Base-by-base conservation (phyloP, 2,888 invertebrate genomes). In the Sepiola atlantica region DNA sequence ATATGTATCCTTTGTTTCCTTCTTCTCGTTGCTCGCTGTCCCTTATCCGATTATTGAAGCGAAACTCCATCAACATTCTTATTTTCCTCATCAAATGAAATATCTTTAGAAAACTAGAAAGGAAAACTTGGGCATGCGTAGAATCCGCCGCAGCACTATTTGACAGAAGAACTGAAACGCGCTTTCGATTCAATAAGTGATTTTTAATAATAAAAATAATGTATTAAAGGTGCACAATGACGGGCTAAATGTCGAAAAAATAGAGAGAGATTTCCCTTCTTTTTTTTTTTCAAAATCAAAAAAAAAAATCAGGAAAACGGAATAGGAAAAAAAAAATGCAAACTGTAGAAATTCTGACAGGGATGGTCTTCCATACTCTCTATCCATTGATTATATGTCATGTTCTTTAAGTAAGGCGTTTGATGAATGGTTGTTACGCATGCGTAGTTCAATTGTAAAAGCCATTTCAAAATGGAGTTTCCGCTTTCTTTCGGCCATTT, bases 161-260 rank as follows among this genome's bases (percentile, higher is more conserved):
- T 77, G 77, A 77, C 77, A 77, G 77, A 77, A n/a, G n/a, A 77
- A 77, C n/a, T 77, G 77, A 77, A 77, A 77, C 77, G 18, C 77
- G 21, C 77, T 77, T 32, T 32, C n/a, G n/a, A 77, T n/a, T 77
- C 77, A 77, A 77, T 77, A 77, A 77, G 77, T 14, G 77, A 16
- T 77, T 77, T 77, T 77, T 45, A 45, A 45, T 45, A n/a, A 77
- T 77, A 77, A 77, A n/a, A 77, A 77, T 77, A 77, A 77, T 77
- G 77, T 77, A 77, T 77, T 77, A 77, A 77, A 77, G 77, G 77
- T 77, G 77, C 77, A 77, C 77, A 77, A 77, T 77, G 77, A 77
- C 77, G 77, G 77, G 32, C 77, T 77, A 77, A 77, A 77, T 32
- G 77, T 77, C n/a, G 77, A 77, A 77, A 77, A 77, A 77, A 32